Evolutionary conservation across 2,797 vertebrate genomes (phyloP).

Genomic region (Galago senegalensis): DNA sequence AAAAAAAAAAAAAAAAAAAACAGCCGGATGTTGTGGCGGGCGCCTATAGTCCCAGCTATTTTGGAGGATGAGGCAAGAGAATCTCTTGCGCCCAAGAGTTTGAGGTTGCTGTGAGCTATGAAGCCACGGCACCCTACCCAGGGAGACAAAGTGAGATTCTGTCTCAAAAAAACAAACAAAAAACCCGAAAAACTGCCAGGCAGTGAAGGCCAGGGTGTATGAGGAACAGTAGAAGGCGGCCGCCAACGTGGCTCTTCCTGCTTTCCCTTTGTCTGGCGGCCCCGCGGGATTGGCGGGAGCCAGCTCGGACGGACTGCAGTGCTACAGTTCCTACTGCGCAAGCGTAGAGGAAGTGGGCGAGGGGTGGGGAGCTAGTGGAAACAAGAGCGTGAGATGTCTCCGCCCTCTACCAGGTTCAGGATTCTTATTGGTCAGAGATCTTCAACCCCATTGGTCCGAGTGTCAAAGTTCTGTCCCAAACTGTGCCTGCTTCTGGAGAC

Average conservation of each 20-base stretch:
- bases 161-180: too few species aligned
- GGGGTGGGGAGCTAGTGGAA: not conserved
- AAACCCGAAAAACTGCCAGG: too few species aligned
- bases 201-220: too few species aligned
- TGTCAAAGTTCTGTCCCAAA: conserved; percentile 40
- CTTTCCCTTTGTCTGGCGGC: conserved; percentile 57
- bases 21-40: too few species aligned
- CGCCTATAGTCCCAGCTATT: too few species aligned
- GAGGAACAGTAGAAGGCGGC: too few species aligned
- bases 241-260: not conserved
- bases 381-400: not conserved
- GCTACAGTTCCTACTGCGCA: not conserved
- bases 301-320: not conserved
- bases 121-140: too few species aligned
- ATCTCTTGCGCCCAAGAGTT: too few species aligned
- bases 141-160: too few species aligned
- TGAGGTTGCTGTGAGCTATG: too few species aligned
- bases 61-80: too few species aligned
- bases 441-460: conserved; percentile 42
- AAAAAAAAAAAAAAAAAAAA: too few species aligned
- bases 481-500: conserved; percentile 67
- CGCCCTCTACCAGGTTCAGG: not conserved
- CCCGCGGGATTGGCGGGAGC: not conserved
- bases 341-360: not conserved
- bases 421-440: conserved; percentile 59